phyloP scores from a whole-genome alignment of 2,113 vertebrate genomes.

The Cryptomyrus ogoouensis region DNA sequence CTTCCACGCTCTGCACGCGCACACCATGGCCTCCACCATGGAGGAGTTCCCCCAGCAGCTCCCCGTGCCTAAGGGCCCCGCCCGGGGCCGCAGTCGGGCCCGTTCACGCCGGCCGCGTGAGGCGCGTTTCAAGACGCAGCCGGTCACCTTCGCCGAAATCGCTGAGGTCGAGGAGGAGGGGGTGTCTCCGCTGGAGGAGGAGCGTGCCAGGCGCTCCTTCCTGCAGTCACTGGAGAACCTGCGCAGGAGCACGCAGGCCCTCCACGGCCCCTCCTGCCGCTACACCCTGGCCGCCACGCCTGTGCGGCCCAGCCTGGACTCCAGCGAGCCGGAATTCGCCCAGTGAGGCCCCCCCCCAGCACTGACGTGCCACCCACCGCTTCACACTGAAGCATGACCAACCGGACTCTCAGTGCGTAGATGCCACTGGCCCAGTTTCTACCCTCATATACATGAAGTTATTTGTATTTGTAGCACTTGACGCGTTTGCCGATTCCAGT shows the following conservation, averaged over 20 bases:
- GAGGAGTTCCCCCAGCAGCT: constrained; percentile 86
- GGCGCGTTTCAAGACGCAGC: constrained; percentile 93
- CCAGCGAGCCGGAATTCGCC: constrained; percentile 88
- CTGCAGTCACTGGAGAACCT: constrained; percentile 92
- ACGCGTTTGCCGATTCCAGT: constrained; percentile 24
- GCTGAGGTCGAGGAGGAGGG: constrained; percentile 96
- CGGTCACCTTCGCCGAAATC: constrained; percentile 95
- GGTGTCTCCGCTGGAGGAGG: constrained; percentile 85
- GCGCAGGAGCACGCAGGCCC: constrained; percentile 83
- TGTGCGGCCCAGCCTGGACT: constrained; percentile 81
- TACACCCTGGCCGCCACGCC: constrained; percentile 59
- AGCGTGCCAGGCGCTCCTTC: constrained; percentile 88
- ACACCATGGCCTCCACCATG: constrained; percentile 63
- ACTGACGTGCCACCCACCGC: constrained; percentile 15
- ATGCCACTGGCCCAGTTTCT: constrained; percentile 31
- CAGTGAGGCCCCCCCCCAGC: constrained; percentile 57
- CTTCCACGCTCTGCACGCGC: constrained; percentile 74
- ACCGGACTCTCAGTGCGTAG: constrained; percentile 39
- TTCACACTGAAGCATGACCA: constrained; percentile 40
- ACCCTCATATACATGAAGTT: constrained; percentile 42
- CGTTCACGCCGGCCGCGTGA: constrained; percentile 71
- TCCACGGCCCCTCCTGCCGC: constrained; percentile 61
- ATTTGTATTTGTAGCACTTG: constrained; percentile 33
- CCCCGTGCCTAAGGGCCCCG: constrained; percentile 61
- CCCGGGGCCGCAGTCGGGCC: constrained; percentile 63